phyloP scores from a whole-genome alignment of 92 coral and sea anemone species.

The Palythoa grandis region DNA sequence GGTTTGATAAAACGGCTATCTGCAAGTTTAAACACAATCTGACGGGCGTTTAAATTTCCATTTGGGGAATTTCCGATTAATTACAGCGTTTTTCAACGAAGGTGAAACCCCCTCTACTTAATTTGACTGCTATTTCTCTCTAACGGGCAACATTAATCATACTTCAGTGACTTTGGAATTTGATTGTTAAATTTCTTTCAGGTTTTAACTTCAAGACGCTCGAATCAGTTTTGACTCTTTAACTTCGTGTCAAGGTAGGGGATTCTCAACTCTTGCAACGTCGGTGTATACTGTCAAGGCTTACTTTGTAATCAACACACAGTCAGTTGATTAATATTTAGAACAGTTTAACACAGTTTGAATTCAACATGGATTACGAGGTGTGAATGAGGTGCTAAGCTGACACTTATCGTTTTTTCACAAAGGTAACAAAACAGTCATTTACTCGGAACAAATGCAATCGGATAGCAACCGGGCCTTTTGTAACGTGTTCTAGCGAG shows the following conservation, averaged over 20 bases:
- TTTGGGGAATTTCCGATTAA: constrained; percentile 29
- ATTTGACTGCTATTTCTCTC: constrained; percentile 22
- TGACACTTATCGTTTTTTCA: constrained; percentile 13
- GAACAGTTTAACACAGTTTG: constrained; percentile 41
- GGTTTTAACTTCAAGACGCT: constrained; percentile 23
- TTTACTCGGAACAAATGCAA: background rate
- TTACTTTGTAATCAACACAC: constrained; percentile 34
- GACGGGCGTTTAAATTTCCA: constrained; percentile 1
- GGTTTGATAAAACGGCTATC: background rate
- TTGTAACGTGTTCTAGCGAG: background rate
- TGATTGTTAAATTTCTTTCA: constrained; percentile 17
- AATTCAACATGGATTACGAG: constrained; percentile 41
- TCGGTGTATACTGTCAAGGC: background rate
- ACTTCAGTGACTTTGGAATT: background rate
- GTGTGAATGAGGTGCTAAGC: constrained; percentile 30
- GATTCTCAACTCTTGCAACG: background rate
- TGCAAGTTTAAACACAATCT: constrained; percentile 5
- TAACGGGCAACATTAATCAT: constrained; percentile 42
- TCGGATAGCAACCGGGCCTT: constrained; percentile 33
- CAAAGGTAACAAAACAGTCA: constrained; percentile 25
- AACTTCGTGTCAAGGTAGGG: constrained; percentile 35
- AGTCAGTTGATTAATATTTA: constrained; percentile 39
- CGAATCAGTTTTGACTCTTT: background rate
- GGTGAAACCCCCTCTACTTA: constrained; percentile 36
- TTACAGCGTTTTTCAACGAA: constrained; percentile 9